Conservation (phyloP, 1,140 invertebrate genomes). For the Condylostylus longicornis region DNA sequence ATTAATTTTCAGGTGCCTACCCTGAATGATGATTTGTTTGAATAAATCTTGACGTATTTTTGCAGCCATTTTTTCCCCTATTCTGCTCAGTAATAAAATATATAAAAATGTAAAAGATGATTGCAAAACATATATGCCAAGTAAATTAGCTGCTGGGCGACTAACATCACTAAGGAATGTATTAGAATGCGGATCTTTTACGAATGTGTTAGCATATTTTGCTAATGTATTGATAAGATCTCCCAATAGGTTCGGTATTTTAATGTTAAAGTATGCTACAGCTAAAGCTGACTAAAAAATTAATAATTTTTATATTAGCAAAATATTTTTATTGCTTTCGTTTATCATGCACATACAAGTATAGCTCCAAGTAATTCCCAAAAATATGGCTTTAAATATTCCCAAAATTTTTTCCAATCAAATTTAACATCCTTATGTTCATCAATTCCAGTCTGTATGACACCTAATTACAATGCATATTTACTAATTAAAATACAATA, state of each 20-base stretch:
- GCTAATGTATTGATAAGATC: constrained; percentile 60
- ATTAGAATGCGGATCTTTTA: constrained; percentile 19
- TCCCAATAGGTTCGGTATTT: constrained; percentile 62
- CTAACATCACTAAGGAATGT: constrained; percentile 46
- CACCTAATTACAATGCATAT: no score
- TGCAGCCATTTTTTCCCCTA: constrained; percentile 74
- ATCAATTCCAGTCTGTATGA: no score
- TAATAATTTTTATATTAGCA: constrained; percentile 6
- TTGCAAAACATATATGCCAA: constrained; percentile 55
- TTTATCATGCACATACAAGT: constrained; percentile 32
- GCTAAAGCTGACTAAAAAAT: constrained; percentile 54
- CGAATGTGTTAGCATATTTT: constrained; percentile 34
- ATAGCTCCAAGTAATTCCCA: constrained; percentile 40
- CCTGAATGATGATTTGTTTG: constrained; percentile 67
- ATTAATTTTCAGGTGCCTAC: no score
- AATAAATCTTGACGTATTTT: constrained; percentile 70
- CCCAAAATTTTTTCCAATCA: constrained; percentile 47
- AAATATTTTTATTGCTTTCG: not conserved
- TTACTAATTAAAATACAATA: no score
- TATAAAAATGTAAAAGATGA: constrained; percentile 77
- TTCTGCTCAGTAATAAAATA: constrained; percentile 67
- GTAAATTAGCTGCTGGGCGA: constrained; percentile 47
- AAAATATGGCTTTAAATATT: constrained; percentile 42
- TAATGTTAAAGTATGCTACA: constrained; percentile 66
- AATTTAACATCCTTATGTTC: constrained; percentile 34